Evolutionary conservation across 1,140 invertebrate genomes (phyloP), one percentile per base, ranked within the genome.

Genomic region (Scaptomyza hsui): DNA sequence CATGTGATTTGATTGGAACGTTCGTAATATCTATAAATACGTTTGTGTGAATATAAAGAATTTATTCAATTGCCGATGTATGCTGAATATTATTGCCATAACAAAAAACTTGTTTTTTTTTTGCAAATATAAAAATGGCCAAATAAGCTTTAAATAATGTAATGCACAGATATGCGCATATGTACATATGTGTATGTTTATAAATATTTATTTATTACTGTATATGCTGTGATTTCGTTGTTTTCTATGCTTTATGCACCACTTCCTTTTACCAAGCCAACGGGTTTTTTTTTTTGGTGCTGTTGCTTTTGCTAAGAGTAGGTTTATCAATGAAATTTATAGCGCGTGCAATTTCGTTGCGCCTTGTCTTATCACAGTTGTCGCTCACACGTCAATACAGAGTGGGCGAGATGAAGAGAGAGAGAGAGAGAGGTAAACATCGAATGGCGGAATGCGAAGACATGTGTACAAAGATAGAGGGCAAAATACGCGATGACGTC

Each of bases 261-360:
- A 82, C 67, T 85, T 83, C 80, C 75, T 79, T 61, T 52, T 71
- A 32, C 24, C 55, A 51, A 62, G 75, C 45, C 69, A 65, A 15
- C 42, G 59, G 65, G 44, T 21, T 48, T 72, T n/a, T n/a, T n/a
- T n/a, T n/a, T n/a, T n/a, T n/a, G n/a, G n/a, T n/a, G 60, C 41
- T 53, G 21, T 16, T 49, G n/a, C 5, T 45, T 52, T 49, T 13
- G 1, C 12, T 21, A 16, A 51, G 56, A 35, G 26, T 49, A 39
- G 61, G 60, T 75, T 83, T 83, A 85, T 83, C 80, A 83, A 85
- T 85, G 75, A 74, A 65, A 37, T 63, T 55, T 41, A 41, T 60
- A 49, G 71, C 79, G 71, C 65, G 79, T 82, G 78, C 75, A 71
- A 78, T 81, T 65, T 62, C 44, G 44, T 26, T 51, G 47, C 39